A percentile compares a stretch with the other conserved stretches of the same genome.
phyloP scores from a whole-genome alignment of 2,888 invertebrate species.

The Mesorhabditis sp. region DNA sequence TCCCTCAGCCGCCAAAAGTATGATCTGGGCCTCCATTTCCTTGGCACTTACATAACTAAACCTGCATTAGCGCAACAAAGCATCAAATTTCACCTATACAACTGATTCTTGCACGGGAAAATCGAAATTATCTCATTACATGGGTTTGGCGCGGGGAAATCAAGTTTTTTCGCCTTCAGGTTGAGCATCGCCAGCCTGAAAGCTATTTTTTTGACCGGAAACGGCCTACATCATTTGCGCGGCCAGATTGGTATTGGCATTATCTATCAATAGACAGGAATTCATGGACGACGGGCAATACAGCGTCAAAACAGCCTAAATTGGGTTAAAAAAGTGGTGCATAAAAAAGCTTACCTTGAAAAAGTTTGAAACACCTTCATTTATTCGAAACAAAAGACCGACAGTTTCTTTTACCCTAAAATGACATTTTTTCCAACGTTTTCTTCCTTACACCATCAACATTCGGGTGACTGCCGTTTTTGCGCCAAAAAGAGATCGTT shows the following conservation, averaged over 20 bases:
- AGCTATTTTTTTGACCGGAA: neutral
- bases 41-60: conserved; percentile 30
- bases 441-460: no score
- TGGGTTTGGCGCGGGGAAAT: conserved; percentile 23
- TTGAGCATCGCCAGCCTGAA: conserved; percentile 22
- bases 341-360: no score
- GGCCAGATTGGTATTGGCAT: conserved; percentile 25
- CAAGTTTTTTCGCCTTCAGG: conserved; percentile 17
- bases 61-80: neutral
- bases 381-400: no score
- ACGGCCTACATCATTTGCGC: conserved; percentile 32
- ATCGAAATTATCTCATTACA: conserved; percentile 17
- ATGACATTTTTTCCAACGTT: no score
- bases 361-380: no score
- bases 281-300: conserved; percentile 37
- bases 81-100: conserved; percentile 6
- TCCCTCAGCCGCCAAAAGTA: conserved; percentile 12
- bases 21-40: conserved; percentile 23
- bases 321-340: no score
- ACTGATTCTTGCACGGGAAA: conserved; percentile 10
- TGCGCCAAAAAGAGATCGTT: no score
- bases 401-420: no score
- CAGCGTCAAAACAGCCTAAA: no score
- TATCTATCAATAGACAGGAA: conserved; percentile 28
- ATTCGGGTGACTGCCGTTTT: no score